Evolutionary conservation across 2,797 vertebrate genomes (phyloP), one percentile per base, ranked within the genome.

Genomic region (Odontamblyopus lacepedii): DNA sequence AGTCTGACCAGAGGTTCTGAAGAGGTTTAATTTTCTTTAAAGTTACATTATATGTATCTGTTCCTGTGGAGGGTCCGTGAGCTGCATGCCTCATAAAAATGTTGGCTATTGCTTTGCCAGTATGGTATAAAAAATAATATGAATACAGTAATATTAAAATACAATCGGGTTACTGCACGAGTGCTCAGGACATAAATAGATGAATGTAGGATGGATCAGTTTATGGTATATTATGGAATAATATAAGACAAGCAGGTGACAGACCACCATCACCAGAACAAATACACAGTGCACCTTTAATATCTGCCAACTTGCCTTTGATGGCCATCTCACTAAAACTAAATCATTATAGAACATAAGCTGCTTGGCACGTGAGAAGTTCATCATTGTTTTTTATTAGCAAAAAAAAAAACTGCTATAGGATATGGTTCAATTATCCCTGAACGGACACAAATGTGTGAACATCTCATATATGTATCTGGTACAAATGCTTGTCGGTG

Each of bases 1-100:
- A 83, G 18, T 38, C 59, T 68, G 74, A 72, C 84, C 76, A 9
- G 77, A 78, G 62, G 72, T 56, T 67, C 11, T n/a, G 32, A 56
- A 67, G 30, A 66, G 26, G 15, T 65, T 74, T 76, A 59, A 68
- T 57, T 4, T 2, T 8, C 4, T 80, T 81, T 55, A 23, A 55
- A 23, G 18, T 6, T 55, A 19, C 7, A 18, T 16, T 50, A 50
- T 18, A 18, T 50, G 30, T 35, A 19, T 2, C 18, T 53, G 16
- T 53, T 53, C 51, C 2, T 16, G 51, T n/a, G 51, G 51, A 53
- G 56, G 11, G 23, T 27, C 56, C 9, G 11, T 8, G 16, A 19
- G 5, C 5, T 18, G 19, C 51, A 53, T 18, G 51, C n/a, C 16
- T 53, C 16, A n/a, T n/a, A 53, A 53, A 51, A 53, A 26, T 57